phyloP scores from a whole-genome alignment of 2,797 vertebrate species.

The Rhabdophis nuchalis region DNA sequence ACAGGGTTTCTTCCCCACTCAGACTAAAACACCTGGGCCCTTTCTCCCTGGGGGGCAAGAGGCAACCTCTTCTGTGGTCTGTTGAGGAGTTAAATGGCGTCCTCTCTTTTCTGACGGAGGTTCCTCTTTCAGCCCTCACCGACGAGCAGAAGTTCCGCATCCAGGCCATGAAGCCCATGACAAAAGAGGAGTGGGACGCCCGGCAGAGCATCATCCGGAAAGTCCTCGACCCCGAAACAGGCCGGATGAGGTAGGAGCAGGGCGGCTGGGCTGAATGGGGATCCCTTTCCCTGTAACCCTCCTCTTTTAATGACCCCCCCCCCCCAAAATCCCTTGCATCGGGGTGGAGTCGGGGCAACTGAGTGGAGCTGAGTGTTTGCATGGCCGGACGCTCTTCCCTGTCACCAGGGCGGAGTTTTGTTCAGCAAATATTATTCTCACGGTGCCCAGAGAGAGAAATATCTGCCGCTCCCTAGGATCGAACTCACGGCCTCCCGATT shows the following conservation, averaged over 20 bases:
- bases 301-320: no score
- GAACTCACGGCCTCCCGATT: no score
- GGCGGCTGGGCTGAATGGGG: background rate
- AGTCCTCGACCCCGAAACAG: slow-evolving; percentile 88
- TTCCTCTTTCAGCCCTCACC: slow-evolving; percentile 78
- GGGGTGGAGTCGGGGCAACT: no score
- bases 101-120: background rate
- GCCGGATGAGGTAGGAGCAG: slow-evolving; percentile 82
- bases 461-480: no score
- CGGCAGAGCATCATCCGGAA: slow-evolving; percentile 89
- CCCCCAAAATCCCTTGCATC: no score
- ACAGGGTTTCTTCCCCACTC: background rate
- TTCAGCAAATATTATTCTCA: no score
- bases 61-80: no score
- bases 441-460: no score
- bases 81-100: fast-evolving
- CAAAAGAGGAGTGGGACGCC: slow-evolving; percentile 95
- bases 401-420: no score
- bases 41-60: background rate
- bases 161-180: slow-evolving; percentile 91
- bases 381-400: no score
- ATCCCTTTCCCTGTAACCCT: background rate
- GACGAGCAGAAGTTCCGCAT: slow-evolving; percentile 95
- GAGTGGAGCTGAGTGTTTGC: no score
- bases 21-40: background rate